These are phyloP conservation scores for Acrobasis repandana DNA, from an alignment of 2,888 invertebrate species.

Conservation along the genomic window DNA sequence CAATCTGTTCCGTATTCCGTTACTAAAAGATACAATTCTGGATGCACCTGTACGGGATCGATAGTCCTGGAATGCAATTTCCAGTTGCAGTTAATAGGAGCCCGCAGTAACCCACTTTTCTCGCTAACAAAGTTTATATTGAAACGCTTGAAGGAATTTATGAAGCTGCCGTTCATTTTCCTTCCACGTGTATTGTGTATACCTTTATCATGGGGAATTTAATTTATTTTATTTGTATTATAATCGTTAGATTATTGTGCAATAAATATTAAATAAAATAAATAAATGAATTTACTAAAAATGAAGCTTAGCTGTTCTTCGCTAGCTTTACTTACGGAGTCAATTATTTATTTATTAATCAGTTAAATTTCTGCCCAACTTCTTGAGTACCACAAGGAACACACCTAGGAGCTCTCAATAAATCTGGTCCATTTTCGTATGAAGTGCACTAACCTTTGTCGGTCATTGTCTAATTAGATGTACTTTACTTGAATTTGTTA, in stretches of 20 bases:
- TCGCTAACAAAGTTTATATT: constrained; percentile 10
- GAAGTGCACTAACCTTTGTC: neutral
- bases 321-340: neutral
- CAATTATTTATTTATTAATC: no score
- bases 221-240: neutral
- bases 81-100: constrained; percentile 5
- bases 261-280: no score
- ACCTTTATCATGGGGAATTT: neutral
- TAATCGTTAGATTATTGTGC: no score
- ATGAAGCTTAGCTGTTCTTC: no score
- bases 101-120: constrained; percentile 9
- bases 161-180: neutral
- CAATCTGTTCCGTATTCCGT: neutral
- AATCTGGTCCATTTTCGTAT: neutral
- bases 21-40: neutral
- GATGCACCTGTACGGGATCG: neutral
- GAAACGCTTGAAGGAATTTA: neutral
- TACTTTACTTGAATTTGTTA: constrained; percentile 2
- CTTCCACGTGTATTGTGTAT: neutral
- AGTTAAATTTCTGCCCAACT: no score
- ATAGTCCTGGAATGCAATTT: constrained; percentile 10
- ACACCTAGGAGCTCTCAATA: neutral
- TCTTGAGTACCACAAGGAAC: neutral
- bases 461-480: neutral
- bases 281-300: no score